phyloP scores from a whole-genome alignment of 2,797 vertebrate species.

The Mallotus villosus region DNA sequence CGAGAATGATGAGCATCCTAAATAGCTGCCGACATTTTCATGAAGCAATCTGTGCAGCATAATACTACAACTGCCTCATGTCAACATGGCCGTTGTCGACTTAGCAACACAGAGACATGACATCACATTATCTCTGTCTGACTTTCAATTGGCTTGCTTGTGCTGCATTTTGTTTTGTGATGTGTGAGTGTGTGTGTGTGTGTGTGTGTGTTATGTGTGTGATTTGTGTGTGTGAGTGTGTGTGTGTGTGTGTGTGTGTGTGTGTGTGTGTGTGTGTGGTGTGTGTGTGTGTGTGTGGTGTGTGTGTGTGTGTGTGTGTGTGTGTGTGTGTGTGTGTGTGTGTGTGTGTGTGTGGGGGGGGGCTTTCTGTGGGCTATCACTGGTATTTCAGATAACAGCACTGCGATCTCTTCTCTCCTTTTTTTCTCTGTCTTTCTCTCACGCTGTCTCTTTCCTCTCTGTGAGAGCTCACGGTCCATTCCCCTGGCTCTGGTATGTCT shows the following conservation, averaged over 20 bases:
- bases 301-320: neutral
- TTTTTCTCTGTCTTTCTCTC: slow-evolving; percentile 18
- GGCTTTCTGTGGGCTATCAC: neutral
- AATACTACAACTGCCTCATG: no score
- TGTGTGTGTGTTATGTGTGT: slow-evolving; percentile 5
- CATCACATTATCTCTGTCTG: neutral
- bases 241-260: slow-evolving; percentile 3
- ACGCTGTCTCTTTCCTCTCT: slow-evolving; percentile 23
- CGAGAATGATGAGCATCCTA: no score
- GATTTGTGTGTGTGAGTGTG: slow-evolving; percentile 2
- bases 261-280: neutral
- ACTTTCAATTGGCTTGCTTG: neutral
- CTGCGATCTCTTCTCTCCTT: neutral
- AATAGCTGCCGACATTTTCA: no score
- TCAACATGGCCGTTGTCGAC: no score
- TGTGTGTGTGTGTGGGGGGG: neutral
- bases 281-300: neutral
- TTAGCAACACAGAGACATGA: no score
- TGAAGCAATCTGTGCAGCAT: no score
- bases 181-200: neutral
- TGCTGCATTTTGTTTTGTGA: neutral
- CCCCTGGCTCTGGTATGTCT: slow-evolving; percentile 2
- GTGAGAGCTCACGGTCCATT: neutral
- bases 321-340: neutral
- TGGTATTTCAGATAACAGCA: neutral